These are phyloP conservation scores for Oreochromis mossambicus DNA, from an alignment of 2,797 vertebrate genomes.

Conservation along the genomic window DNA sequence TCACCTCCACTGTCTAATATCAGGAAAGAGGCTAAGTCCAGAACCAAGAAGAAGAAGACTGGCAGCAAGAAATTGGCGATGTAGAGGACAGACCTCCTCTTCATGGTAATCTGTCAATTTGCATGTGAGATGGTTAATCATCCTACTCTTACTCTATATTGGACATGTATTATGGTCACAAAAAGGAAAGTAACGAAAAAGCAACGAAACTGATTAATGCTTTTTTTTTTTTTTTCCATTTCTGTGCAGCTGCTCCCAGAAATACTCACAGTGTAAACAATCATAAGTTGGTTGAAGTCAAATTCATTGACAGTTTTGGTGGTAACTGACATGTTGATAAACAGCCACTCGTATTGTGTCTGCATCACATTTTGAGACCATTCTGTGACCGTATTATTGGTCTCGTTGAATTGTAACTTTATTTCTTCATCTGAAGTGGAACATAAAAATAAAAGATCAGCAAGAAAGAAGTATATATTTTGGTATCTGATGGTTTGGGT, in stretches of 20 bases:
- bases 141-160: background rate
- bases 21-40: slow-evolving; percentile 77
- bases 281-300: background rate
- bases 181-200: background rate
- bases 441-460: background rate
- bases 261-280: background rate
- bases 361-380: background rate
- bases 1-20: slow-evolving; percentile 68
- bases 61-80: slow-evolving; percentile 52
- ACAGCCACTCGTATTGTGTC: slow-evolving; percentile 62
- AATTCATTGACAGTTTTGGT: background rate
- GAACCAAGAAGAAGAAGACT: slow-evolving; percentile 66
- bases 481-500: background rate
- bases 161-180: background rate
- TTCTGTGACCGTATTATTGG: background rate
- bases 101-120: slow-evolving; percentile 47
- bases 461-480: background rate
- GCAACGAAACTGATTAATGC: background rate
- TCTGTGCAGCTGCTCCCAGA: background rate
- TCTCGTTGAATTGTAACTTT: background rate
- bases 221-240: background rate
- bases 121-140: background rate
- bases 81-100: slow-evolving; percentile 38
- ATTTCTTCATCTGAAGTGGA: background rate
- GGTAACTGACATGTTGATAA: slow-evolving; percentile 33